phyloP scores from a whole-genome alignment of 2,888 invertebrate genomes.

The Punctoribates punctum region DNA sequence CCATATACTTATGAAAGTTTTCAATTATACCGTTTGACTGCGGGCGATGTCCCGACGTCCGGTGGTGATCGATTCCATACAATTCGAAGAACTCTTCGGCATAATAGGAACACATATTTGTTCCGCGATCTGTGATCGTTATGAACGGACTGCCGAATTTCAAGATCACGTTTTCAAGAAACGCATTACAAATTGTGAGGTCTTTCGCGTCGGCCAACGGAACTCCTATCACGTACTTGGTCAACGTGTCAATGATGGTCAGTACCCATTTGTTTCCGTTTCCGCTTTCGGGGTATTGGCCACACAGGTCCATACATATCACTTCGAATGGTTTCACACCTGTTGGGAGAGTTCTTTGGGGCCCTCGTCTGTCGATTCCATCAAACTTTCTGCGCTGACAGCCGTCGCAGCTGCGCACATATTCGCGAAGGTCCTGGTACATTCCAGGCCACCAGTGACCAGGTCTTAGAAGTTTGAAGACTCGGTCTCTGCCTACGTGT shows the following conservation, averaged over 20 bases:
- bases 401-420: background rate
- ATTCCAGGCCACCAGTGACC: background rate
- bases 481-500: background rate
- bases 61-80: background rate
- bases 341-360: background rate
- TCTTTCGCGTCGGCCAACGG: background rate
- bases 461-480: background rate
- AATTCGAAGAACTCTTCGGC: background rate
- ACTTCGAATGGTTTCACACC: background rate
- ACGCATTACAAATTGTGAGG: background rate
- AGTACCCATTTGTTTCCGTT: background rate
- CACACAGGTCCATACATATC: background rate
- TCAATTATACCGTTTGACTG: background rate
- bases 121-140: background rate
- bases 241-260: background rate
- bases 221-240: background rate
- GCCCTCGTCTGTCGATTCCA: background rate
- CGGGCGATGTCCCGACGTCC: background rate
- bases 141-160: background rate
- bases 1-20: background rate
- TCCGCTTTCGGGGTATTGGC: background rate
- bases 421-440: background rate
- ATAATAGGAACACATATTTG: background rate
- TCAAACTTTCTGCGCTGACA: background rate
- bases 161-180: background rate